phyloP scores from a whole-genome alignment of 2,888 invertebrate species.

The Torymus texanus region DNA sequence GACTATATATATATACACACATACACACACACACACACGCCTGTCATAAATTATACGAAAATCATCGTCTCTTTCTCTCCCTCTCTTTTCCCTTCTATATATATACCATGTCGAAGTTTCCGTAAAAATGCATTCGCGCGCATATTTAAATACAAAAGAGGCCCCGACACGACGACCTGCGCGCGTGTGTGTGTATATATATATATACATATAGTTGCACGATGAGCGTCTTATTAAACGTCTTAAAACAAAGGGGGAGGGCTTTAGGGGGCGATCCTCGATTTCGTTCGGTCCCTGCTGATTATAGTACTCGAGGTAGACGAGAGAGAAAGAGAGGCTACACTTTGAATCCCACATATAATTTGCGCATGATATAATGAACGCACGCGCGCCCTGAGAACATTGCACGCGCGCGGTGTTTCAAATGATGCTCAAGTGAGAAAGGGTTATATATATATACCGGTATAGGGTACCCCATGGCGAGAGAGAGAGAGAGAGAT shows the following conservation, averaged over 20 bases:
- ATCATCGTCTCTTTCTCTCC: background rate
- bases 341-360: constrained; percentile 54
- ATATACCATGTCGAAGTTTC: background rate
- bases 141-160: constrained; percentile 24
- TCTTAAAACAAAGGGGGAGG: constrained; percentile 53
- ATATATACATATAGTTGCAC: background rate
- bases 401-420: constrained; percentile 1
- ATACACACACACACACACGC: too few species aligned
- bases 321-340: constrained; percentile 22
- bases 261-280: constrained; percentile 1
- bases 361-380: constrained; percentile 50
- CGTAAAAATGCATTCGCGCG: background rate
- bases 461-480: too few species aligned
- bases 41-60: too few species aligned
- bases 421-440: too few species aligned
- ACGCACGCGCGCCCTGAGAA: constrained; percentile 41
- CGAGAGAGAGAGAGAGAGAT: too few species aligned
- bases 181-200: too few species aligned
- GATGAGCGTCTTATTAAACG: constrained; percentile 38
- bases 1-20: too few species aligned
- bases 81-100: background rate
- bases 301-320: constrained; percentile 44
- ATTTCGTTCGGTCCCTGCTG: constrained; percentile 40
- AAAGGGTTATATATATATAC: too few species aligned
- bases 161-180: background rate